These are phyloP conservation scores for Choristoneura rosaceana DNA, from an alignment of 2,888 invertebrate species.

Conservation along the genomic window DNA sequence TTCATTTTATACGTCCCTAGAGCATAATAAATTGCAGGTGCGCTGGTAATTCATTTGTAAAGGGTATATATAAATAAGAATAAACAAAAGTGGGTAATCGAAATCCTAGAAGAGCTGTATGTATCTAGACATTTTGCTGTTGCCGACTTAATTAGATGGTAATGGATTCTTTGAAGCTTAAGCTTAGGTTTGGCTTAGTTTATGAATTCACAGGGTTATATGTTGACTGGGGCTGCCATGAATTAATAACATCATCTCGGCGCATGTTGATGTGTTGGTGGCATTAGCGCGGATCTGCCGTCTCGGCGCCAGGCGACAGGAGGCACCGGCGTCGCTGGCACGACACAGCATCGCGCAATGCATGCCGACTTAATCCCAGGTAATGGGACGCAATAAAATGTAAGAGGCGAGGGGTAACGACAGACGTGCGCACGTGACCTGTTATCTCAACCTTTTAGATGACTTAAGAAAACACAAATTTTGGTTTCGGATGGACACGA, in stretches of 20 bases:
- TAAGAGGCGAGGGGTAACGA: constrained; percentile 78
- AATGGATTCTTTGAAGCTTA: constrained; percentile 59
- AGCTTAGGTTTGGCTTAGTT: constrained; percentile 45
- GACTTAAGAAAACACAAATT: constrained; percentile 51
- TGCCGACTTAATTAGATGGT: constrained; percentile 53
- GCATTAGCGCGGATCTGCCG: constrained; percentile 42
- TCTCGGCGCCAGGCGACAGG: constrained; percentile 55
- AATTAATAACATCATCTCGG: constrained; percentile 31
- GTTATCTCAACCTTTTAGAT: constrained; percentile 66
- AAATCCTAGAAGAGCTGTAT: constrained; percentile 51
- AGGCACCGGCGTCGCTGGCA: constrained; percentile 61
- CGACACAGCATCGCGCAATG: constrained; percentile 72
- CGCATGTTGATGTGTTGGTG: constrained; percentile 25
- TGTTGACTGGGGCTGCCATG: constrained; percentile 45
- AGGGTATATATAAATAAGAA: constrained; percentile 32
- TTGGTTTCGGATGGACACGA: constrained; percentile 53
- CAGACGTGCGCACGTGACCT: constrained; percentile 81
- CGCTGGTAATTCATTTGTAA: constrained; percentile 35
- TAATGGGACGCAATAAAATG: constrained; percentile 82
- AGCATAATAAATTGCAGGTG: constrained; percentile 35
- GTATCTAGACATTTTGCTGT: constrained; percentile 48
- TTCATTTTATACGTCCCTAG: constrained; percentile 31
- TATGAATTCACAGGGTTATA: constrained; percentile 56
- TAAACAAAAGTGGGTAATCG: constrained; percentile 39
- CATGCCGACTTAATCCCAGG: constrained; percentile 79